Evolutionary conservation across 2,888 invertebrate genomes (phyloP), one percentile per base, ranked within the genome.

Genomic region (Trissoscelio sp.): DNA sequence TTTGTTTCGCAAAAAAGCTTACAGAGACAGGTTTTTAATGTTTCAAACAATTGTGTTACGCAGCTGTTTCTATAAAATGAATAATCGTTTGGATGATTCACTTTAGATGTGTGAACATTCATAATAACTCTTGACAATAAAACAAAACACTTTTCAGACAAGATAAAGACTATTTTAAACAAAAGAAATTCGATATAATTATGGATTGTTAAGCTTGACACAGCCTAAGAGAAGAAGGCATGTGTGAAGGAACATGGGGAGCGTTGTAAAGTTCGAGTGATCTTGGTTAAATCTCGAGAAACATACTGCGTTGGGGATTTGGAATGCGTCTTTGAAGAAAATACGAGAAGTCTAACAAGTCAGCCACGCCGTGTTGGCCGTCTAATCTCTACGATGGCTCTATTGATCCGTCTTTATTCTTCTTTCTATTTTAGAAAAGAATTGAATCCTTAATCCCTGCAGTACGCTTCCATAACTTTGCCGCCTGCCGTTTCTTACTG

Each of bases 361-460:
- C 83, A 81, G 83, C 67, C 60, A 20, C 55, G 66, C 79, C 74
- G 83, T 81, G 67, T 77, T 82, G 75, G 82, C 78, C 69, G 82
- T 82, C 73, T 81, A 85, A 84, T 79, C 84, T 82, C 58, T 69
- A 58, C 80, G 82, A 58, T 42, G 70, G 80, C 73, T 83, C 87
- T 88, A 89, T 89, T 87, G 89, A 90, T 90, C 88, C 86, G 82
- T 81, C 85, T 86, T 86, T 75, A 81, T 75, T 81, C 78, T 77
- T 80, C 81, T 81, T 73, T 83, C 81, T 83, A 79, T 86, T 87
- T 85, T 60, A 57, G 62, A 80, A 85, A 88, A 88, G 88, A 90
- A 91, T 90, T 88, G 89, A 90, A 90, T 89, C 87, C 88, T 88
- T 87, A 86, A 85, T 87, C 87, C 83, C 82, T 82, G 39, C 81